These are phyloP conservation scores for Parotocinclus haroldoi DNA, from an alignment of 2,797 vertebrate species.

Conservation along the genomic window DNA sequence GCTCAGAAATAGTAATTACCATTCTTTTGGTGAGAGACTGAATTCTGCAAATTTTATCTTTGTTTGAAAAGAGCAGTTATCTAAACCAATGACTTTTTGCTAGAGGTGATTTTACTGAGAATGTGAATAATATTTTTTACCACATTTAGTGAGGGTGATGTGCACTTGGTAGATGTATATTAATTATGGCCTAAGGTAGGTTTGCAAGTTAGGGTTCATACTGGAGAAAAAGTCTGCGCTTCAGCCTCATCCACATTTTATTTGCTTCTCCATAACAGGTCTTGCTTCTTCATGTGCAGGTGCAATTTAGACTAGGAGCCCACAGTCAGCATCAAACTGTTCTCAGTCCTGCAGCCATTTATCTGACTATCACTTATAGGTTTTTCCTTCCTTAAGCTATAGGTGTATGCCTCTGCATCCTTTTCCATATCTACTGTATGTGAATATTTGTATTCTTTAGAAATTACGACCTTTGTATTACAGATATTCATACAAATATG, in stretches of 20 bases:
- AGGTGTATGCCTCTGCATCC: too few relatives aligned
- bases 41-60: slow-evolving; percentile 39
- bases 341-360: too few relatives aligned
- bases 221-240: too few relatives aligned
- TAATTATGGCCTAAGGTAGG: too few relatives aligned
- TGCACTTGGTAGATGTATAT: too few relatives aligned
- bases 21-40: slow-evolving; percentile 21
- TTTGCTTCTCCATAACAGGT: background rate
- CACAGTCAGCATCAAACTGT: slow-evolving; percentile 21
- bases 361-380: too few relatives aligned
- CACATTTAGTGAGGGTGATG: background rate
- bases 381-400: too few relatives aligned
- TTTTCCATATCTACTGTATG: too few relatives aligned
- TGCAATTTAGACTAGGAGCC: slow-evolving; percentile 58
- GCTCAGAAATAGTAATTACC: slow-evolving; percentile 4
- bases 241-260: background rate
- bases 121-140: slow-evolving; percentile 23
- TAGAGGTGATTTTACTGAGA: slow-evolving; percentile 31
- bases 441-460: too few relatives aligned
- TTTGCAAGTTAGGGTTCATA: too few relatives aligned
- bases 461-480: too few relatives aligned
- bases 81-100: slow-evolving; percentile 27
- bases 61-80: slow-evolving; percentile 24
- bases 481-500: background rate
- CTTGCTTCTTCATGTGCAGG: slow-evolving; percentile 60